Evolutionary conservation across 2,888 invertebrate genomes (phyloP).

Genomic region (Agonum fuliginosum): DNA sequence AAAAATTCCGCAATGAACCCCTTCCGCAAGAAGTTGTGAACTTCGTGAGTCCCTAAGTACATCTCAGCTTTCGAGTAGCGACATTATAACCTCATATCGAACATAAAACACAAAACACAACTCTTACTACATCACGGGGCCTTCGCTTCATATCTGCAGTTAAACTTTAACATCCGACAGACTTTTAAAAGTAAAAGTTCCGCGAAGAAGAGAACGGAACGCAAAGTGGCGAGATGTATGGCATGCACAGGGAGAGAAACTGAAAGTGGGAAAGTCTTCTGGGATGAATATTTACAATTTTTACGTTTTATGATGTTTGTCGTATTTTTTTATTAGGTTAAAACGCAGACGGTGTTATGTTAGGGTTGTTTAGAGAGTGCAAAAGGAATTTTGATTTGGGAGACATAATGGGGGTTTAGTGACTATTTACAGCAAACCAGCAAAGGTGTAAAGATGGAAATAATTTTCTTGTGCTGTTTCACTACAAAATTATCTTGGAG

Average conservation of each 20-base stretch:
- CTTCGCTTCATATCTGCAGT: background rate
- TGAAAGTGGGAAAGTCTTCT: conserved; percentile 19
- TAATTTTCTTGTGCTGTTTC: no score
- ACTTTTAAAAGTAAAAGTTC: conserved; percentile 37
- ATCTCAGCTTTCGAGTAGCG: background rate
- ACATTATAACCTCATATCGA: conserved; percentile 36
- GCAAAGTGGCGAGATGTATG: background rate
- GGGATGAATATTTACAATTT: conserved; percentile 41
- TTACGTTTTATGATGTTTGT: conserved; percentile 26
- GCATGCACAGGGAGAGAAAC: background rate
- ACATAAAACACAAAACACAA: conserved; percentile 9
- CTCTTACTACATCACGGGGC: background rate
- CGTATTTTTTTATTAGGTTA: conserved; percentile 36
- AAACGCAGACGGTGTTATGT: conserved; percentile 2
- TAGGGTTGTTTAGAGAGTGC: background rate
- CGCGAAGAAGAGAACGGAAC: background rate
- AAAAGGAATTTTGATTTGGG: conserved; percentile 10
- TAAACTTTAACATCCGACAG: background rate
- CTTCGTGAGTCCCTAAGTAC: background rate
- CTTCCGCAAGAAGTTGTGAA: background rate
- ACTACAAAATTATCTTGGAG: no score
- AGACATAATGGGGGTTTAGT: background rate
- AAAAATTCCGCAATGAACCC: no score
- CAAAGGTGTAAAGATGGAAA: no score
- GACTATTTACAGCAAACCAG: no score